Conservation (phyloP, 53 echinoderm and acorn worm genomes). For the Crossaster papposus region DNA sequence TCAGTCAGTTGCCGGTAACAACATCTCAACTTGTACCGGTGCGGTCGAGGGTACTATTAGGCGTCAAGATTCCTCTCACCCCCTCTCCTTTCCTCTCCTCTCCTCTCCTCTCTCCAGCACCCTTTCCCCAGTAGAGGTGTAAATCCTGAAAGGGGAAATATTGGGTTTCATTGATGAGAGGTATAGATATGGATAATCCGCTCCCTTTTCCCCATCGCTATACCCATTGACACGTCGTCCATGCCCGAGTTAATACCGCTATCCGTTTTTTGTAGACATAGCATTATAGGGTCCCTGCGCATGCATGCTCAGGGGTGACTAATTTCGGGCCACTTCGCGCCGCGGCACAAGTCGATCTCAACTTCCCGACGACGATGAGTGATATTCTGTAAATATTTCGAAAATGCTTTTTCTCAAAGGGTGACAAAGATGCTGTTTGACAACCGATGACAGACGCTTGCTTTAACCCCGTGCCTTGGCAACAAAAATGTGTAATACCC, state of each 20-base stretch:
- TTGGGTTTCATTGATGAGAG: neutral
- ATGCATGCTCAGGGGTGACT: neutral
- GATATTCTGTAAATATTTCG: neutral
- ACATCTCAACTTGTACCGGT: neutral
- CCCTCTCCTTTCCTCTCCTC: neutral
- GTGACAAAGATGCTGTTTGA: neutral
- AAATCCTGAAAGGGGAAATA: neutral
- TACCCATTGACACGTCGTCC: neutral
- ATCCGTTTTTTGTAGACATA: neutral
- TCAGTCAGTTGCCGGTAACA: neutral
- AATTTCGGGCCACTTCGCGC: neutral
- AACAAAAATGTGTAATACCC: neutral
- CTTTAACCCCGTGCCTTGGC: neutral
- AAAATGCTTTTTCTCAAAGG: neutral
- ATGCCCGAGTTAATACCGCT: too few species aligned
- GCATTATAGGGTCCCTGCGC: neutral
- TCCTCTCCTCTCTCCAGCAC: too few species aligned
- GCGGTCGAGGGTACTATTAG: neutral
- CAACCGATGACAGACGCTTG: neutral
- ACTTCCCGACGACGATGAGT: neutral
- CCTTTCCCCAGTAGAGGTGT: neutral
- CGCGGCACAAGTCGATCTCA: neutral
- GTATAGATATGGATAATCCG: neutral
- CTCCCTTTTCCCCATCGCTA: neutral
- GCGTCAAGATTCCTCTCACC: neutral